Conservation (phyloP, 2,888 invertebrate genomes). For the Dryocosmus kuriphilus region DNA sequence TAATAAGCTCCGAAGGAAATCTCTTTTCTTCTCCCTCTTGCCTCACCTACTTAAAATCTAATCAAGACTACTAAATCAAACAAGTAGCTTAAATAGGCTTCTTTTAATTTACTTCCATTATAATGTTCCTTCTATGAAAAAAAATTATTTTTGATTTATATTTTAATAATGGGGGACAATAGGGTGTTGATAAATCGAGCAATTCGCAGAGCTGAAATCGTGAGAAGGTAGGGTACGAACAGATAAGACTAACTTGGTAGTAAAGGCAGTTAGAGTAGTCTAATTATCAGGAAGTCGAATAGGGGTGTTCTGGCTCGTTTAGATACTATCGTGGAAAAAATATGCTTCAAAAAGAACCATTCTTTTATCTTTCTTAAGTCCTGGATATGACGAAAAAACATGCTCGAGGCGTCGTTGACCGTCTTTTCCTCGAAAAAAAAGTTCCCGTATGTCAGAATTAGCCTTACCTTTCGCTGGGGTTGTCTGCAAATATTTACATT, state of each 20-base stretch:
- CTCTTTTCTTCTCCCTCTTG: neutral
- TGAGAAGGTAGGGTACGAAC: conserved; percentile 27
- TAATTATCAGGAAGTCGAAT: conserved; percentile 59
- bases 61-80: neutral
- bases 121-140: neutral
- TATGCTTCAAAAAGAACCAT: neutral
- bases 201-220: conserved; percentile 57
- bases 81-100: conserved; percentile 44
- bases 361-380: neutral
- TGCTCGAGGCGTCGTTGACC: conserved; percentile 13
- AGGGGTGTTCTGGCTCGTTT: conserved; percentile 30
- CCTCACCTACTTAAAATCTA: neutral
- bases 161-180: too few species aligned
- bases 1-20: conserved; percentile 1
- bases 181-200: conserved; percentile 59
- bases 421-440: conserved; percentile 10
- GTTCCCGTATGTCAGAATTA: conserved; percentile 42
- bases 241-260: conserved; percentile 55
- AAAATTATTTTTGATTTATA: neutral
- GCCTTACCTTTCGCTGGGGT: conserved; percentile 39
- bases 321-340: neutral
- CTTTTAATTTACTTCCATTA: neutral
- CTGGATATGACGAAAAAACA: neutral
- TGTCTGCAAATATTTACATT: conserved; percentile 48
- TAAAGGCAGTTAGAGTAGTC: conserved; percentile 49